Evolutionary conservation across 2,113 vertebrate species (phyloP).

Genomic region (Passer domesticus): DNA sequence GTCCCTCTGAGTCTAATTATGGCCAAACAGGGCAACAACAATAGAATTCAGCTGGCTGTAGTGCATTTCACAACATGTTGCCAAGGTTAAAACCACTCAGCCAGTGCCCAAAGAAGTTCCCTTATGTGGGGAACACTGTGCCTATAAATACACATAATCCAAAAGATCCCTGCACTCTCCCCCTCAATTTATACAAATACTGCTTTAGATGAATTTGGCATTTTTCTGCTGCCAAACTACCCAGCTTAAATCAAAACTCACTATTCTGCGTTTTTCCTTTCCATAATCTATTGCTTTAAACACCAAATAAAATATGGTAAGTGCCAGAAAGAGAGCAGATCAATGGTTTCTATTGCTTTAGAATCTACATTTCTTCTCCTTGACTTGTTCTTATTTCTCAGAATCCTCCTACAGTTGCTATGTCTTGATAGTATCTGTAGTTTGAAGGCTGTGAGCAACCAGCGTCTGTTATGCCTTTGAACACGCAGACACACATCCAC

Average conservation of each 20-base stretch:
- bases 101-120: not conserved
- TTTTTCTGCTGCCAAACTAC: not conserved
- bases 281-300: not conserved
- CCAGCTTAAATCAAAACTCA: not conserved
- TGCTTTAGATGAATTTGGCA: not conserved
- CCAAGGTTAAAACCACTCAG: not conserved
- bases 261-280: not conserved
- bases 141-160: not conserved
- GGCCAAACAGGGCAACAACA: not conserved
- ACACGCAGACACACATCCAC: not conserved
- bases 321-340: not conserved
- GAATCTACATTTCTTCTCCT: not conserved
- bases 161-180: not conserved
- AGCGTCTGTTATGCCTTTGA: not conserved
- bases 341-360: not conserved
- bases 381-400: not conserved
- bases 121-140: not conserved
- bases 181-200: not conserved
- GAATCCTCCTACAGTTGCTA: not conserved
- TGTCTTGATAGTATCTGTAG: not conserved
- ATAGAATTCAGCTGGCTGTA: not conserved
- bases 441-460: not conserved
- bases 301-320: not conserved
- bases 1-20: not conserved
- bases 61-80: not conserved